Conservation (phyloP, 2,888 invertebrate genomes). For the Lasioglossum zephyrum region DNA sequence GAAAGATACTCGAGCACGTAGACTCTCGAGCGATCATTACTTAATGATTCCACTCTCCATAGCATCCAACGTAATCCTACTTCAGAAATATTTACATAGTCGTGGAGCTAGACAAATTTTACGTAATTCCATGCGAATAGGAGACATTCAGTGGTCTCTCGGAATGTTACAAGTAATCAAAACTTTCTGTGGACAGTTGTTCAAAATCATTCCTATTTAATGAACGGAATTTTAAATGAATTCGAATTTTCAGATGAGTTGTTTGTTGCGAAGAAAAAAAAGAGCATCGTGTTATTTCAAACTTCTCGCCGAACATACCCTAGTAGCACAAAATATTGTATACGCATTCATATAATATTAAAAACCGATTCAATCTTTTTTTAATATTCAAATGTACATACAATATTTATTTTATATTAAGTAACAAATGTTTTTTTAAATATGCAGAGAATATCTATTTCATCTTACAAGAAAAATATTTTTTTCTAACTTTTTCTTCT, state of each 20-base stretch:
- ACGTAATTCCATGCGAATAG: conserved; percentile 15
- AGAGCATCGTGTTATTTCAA: not conserved
- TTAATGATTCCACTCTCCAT: not conserved
- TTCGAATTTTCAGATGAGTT: not conserved
- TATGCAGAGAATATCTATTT: too few relatives aligned
- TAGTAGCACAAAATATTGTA: too few relatives aligned
- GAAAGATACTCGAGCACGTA: not conserved
- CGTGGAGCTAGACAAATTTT: conserved; percentile 46
- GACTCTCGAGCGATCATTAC: not conserved
- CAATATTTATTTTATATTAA: too few relatives aligned
- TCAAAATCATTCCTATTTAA: not conserved
- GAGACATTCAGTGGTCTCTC: not conserved
- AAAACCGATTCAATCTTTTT: too few relatives aligned
- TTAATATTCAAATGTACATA: too few relatives aligned
- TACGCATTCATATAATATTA: too few relatives aligned
- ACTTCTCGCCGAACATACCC: not conserved
- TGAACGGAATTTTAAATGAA: not conserved
- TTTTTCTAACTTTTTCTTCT: too few relatives aligned
- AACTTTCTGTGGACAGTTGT: not conserved
- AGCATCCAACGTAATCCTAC: conserved; percentile 28
- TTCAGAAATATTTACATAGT: conserved; percentile 36
- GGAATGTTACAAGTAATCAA: not conserved
- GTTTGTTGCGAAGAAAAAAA: too few relatives aligned
- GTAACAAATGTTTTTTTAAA: too few relatives aligned
- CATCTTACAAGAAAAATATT: too few relatives aligned